A percentile compares a stretch with the other conserved stretches of the same genome.
Conservation (phyloP, 2,888 invertebrate species). For the Dugesia japonica region DNA sequence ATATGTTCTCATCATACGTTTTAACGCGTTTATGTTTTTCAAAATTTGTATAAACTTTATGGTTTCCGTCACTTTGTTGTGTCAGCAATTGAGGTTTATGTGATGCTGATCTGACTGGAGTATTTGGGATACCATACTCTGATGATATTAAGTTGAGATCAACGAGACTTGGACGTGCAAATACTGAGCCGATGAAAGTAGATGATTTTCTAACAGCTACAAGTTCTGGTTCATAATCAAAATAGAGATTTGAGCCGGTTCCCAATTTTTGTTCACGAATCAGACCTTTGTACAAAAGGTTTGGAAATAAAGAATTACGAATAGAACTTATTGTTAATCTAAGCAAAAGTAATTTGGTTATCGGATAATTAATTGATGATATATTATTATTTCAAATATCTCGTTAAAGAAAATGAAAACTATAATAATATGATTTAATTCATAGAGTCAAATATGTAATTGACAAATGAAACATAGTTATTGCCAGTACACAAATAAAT, state of each 20-base stretch:
- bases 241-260: background rate
- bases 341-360: background rate
- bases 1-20: background rate
- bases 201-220: background rate
- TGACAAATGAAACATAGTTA: too few relatives aligned
- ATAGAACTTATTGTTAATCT: background rate
- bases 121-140: background rate
- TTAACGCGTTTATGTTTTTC: background rate
- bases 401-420: too few relatives aligned
- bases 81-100: background rate
- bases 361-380: too few relatives aligned
- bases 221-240: slow-evolving; percentile 4
- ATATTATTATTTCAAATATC: too few relatives aligned
- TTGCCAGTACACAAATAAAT: too few relatives aligned
- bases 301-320: background rate
- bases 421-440: too few relatives aligned
- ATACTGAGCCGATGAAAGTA: background rate
- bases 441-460: too few relatives aligned
- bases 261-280: background rate
- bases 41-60: background rate
- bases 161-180: background rate
- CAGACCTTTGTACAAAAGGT: background rate
- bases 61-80: background rate
- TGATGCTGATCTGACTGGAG: background rate
- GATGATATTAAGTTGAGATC: background rate